Evolutionary conservation across 1,140 invertebrate genomes (phyloP).

Genomic region (Diabrotica virgifera): DNA sequence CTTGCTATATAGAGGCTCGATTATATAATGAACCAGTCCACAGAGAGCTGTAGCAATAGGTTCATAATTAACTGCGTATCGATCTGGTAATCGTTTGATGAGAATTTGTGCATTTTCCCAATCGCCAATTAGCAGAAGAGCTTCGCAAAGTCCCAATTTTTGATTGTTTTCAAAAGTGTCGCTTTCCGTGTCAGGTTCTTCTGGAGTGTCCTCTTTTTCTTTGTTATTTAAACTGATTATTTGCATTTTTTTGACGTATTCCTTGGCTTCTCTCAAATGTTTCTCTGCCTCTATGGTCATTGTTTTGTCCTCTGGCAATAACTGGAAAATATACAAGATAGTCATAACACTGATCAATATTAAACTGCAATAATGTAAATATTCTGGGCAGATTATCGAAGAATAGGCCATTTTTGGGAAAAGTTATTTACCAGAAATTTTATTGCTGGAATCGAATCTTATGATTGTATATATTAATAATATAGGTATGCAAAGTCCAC

Average conservation of each 20-base stretch:
- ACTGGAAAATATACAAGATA: constrained; percentile 50
- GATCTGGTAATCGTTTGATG: constrained; percentile 78
- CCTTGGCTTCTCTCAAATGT: constrained; percentile 79
- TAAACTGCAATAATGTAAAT: too few relatives aligned
- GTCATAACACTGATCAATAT: too few relatives aligned
- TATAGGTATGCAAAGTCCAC: too few relatives aligned
- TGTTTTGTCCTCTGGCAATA: constrained; percentile 78
- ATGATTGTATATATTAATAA: too few relatives aligned
- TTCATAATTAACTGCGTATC: constrained; percentile 72
- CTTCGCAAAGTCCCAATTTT: constrained; percentile 89
- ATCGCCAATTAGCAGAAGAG: constrained; percentile 82
- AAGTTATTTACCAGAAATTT: too few relatives aligned
- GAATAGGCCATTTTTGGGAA: too few relatives aligned
- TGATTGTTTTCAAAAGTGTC: constrained; percentile 81
- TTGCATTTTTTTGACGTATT: constrained; percentile 82
- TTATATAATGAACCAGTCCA: constrained; percentile 75
- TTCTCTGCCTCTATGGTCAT: constrained; percentile 81
- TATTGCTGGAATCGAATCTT: too few relatives aligned
- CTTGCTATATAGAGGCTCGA: constrained; percentile 87
- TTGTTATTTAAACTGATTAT: constrained; percentile 82
- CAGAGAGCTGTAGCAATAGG: constrained; percentile 79
- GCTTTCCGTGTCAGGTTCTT: constrained; percentile 66
- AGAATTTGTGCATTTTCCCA: constrained; percentile 83
- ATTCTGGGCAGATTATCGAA: too few relatives aligned
- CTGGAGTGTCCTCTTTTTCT: constrained; percentile 68